phyloP scores from a whole-genome alignment of 2,797 vertebrate genomes.

The Notolepis coatsorum region DNA sequence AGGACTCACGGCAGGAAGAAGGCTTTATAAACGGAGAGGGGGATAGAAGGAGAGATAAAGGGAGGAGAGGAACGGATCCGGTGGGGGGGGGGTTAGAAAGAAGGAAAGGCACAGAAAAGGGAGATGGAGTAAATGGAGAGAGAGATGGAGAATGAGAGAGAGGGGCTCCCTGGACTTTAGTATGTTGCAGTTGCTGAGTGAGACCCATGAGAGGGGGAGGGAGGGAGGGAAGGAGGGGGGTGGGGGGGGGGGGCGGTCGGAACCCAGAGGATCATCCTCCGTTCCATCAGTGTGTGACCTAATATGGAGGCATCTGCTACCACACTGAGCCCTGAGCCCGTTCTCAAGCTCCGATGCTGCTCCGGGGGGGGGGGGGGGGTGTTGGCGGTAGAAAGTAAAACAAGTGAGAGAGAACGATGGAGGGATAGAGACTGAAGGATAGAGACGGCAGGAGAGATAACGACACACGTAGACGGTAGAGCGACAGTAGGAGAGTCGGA shows the following conservation, averaged over 20 bases:
- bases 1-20: not conserved
- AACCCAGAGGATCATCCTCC: slow-evolving; percentile 64
- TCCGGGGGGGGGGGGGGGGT: slow-evolving; percentile 53
- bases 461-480: not conserved
- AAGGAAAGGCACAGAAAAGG: too few species aligned
- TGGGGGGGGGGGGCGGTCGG: not conserved
- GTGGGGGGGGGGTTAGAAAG: too few species aligned
- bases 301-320: slow-evolving; percentile 83
- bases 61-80: too few species aligned
- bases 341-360: slow-evolving; percentile 69
- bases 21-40: slow-evolving; percentile 11
- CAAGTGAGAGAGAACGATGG: slow-evolving; percentile 27
- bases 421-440: slow-evolving; percentile 11
- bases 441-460: slow-evolving; percentile 12
- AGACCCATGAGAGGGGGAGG: not conserved
- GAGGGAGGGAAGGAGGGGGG: not conserved
- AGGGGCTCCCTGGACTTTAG: not conserved
- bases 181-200: not conserved
- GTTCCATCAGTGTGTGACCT: slow-evolving; percentile 79
- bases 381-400: slow-evolving; percentile 42
- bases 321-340: slow-evolving; percentile 54
- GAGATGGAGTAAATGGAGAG: not conserved
- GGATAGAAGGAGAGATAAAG: not conserved
- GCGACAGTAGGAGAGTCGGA: not conserved
- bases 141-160: not conserved